Base-by-base conservation (phyloP, 2,888 invertebrate species). In the Perithous albicinctus region DNA sequence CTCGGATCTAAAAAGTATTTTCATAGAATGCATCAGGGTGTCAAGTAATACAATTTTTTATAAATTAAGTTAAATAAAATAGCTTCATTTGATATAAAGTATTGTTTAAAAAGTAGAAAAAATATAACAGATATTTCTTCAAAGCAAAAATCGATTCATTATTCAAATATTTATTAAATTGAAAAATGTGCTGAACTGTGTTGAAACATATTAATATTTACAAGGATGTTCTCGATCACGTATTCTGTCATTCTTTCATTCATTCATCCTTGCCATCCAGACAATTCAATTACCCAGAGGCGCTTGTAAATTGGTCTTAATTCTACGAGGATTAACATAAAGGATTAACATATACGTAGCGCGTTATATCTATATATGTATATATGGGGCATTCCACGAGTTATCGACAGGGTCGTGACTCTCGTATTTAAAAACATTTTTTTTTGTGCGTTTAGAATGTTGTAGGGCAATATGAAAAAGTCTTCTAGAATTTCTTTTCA, bases 261-360 rank as follows among this genome's bases (percentile, higher is more conserved):
- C 35, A 70, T 82, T 46, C 56, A 35, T 78, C 32, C 78, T 41
- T 29, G 20, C 18, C 38, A 59, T 43, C 38, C 59, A 46, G 74
- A 74, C 77, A 38, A 81, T 81, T 81, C 70, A 84, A 84, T 84
- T 81, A 83, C 35, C 46, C 66, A 43, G 48, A 59, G 74, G 59
- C 64, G 78, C 66, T 70, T 78, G 66, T 51, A 84, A 83, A 84
- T 79, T 77, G 56, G 75, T 84, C 74, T 78, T 83, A 84, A 83
- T 84, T 81, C 56, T n/a, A 63, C 59, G 64, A 70, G 32, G 70
- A 79, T 83, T 78, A 83, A 66, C 75, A 66, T 54, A 78, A 70
- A 74, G 82, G 61, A 74, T 80, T 63, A 74, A 63, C 73, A 82
- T 64, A 73, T 48, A 54, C n/a, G 51, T 38, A 10, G 48, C 32